phyloP scores from a whole-genome alignment of 2,113 vertebrate genomes.

The Puma concolor region DNA sequence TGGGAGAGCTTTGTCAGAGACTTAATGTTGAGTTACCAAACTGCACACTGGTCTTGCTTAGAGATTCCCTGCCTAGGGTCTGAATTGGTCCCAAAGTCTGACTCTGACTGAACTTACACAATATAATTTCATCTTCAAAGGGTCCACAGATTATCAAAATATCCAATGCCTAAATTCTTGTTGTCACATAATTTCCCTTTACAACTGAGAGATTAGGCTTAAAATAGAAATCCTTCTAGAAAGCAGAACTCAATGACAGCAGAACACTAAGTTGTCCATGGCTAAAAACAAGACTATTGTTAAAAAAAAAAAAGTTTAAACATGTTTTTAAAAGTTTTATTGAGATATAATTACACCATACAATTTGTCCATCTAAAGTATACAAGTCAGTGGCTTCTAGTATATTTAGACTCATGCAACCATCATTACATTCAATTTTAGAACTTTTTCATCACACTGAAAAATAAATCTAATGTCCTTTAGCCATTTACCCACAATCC shows the following conservation, averaged over 20 bases:
- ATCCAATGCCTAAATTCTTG: neutral
- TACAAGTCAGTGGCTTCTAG: neutral
- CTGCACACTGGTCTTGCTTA: neutral
- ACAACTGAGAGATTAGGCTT: neutral
- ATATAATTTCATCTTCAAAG: neutral
- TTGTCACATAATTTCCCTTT: neutral
- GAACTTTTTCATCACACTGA: neutral
- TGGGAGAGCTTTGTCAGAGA: neutral
- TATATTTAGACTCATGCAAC: neutral
- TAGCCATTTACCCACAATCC: neutral
- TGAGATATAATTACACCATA: neutral
- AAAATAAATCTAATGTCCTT: neutral
- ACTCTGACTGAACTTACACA: neutral
- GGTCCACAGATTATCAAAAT: neutral
- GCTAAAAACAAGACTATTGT: neutral
- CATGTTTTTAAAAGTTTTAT: neutral
- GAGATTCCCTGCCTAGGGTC: neutral
- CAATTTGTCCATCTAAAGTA: neutral
- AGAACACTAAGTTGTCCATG: neutral
- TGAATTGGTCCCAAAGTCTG: neutral
- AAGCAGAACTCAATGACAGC: neutral
- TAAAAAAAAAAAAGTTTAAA: rapidly evolving
- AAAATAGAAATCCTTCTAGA: neutral
- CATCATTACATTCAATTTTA: neutral
- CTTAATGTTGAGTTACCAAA: neutral